Evolutionary conservation across 2,888 invertebrate genomes (phyloP).

Genomic region (Zelleria hepariella): DNA sequence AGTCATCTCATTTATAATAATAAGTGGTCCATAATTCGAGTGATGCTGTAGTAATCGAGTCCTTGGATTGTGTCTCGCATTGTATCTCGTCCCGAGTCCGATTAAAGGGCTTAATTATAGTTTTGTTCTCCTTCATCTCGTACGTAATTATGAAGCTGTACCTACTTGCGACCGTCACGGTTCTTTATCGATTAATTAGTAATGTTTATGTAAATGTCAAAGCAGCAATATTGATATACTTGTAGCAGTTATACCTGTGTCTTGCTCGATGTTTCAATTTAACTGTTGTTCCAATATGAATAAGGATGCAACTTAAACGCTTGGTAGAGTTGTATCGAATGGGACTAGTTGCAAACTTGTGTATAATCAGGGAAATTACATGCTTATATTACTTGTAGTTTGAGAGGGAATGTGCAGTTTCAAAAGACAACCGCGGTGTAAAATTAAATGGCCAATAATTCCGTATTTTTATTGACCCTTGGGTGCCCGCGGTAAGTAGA

Average conservation of each 20-base stretch:
- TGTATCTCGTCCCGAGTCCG: background rate
- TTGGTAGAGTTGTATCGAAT: background rate
- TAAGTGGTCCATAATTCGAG: background rate
- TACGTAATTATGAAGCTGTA: slow-evolving; percentile 10
- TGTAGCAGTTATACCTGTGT: background rate
- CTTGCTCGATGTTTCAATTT: background rate
- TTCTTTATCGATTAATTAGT: slow-evolving; percentile 42
- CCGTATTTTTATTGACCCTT: background rate
- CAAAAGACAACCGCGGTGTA: background rate
- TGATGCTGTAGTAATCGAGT: background rate
- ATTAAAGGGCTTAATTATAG: background rate
- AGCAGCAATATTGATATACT: slow-evolving; percentile 11
- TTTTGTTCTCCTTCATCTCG: background rate
- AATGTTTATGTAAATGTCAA: slow-evolving; percentile 51
- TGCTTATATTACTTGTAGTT: background rate
- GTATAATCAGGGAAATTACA: background rate
- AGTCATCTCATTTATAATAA: background rate
- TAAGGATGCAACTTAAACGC: background rate
- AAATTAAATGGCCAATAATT: background rate
- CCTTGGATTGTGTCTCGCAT: background rate
- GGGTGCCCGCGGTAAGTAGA: no score
- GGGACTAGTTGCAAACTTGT: background rate
- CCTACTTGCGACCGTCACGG: slow-evolving; percentile 42
- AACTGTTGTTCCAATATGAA: background rate
- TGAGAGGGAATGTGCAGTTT: background rate